phyloP scores from a whole-genome alignment of 2,113 vertebrate species.

The Hippocampus mohnikei region DNA sequence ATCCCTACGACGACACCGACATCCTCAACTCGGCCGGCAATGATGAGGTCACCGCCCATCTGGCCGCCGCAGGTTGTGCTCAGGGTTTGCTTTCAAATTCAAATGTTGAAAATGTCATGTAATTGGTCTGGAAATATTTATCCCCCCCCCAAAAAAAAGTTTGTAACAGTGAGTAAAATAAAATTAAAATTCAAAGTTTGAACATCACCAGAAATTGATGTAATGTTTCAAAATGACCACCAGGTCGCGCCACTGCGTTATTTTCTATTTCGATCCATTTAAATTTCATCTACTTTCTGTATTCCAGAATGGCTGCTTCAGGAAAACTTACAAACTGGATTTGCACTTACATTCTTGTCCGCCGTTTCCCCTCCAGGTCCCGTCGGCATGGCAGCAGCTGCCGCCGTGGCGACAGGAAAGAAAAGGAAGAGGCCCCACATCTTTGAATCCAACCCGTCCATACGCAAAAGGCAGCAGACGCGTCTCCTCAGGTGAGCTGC shows the following conservation, averaged over 20 bases:
- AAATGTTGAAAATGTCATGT: not conserved
- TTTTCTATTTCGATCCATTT: not conserved
- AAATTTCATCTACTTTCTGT: not conserved
- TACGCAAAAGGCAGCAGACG: constrained; percentile 96
- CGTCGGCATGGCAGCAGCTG: constrained; percentile 96
- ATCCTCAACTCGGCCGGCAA: constrained; percentile 94
- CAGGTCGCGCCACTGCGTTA: constrained; percentile 62
- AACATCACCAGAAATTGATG: not conserved
- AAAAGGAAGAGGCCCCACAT: constrained; percentile 94
- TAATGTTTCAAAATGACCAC: constrained; percentile 39
- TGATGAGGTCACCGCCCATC: constrained; percentile 92
- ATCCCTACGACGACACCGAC: constrained; percentile 93
- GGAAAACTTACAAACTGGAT: not conserved
- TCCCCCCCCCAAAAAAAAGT: no score
- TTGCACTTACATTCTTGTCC: not conserved
- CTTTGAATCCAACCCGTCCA: constrained; percentile 97
- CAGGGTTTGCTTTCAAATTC: not conserved
- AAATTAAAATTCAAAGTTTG: not conserved
- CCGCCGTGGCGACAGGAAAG: constrained; percentile 95
- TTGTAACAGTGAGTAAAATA: not conserved
- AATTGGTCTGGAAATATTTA: not conserved
- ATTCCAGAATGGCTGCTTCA: not conserved
- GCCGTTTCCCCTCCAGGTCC: constrained; percentile 77
- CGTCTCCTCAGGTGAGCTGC: constrained; percentile 86
- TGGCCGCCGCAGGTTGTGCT: constrained; percentile 88